Evolutionary conservation across 2,797 vertebrate species (phyloP).

Genomic region (Limosa lapponica): DNA sequence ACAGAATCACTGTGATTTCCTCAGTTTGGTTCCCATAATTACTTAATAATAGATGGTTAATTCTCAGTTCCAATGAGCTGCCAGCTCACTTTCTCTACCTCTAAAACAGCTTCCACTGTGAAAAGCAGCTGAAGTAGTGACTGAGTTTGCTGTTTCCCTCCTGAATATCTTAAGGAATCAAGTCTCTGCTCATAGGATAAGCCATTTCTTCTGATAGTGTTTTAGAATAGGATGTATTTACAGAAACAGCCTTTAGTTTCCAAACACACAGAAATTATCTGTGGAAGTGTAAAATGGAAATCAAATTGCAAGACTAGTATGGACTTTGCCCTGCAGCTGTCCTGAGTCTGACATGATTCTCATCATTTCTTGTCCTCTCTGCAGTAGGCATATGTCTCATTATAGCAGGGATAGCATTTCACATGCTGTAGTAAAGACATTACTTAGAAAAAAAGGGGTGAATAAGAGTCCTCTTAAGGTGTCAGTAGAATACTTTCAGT

Average conservation of each 20-base stretch:
- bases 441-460: background rate
- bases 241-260: background rate
- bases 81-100: background rate
- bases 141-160: background rate
- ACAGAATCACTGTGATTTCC: background rate
- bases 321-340: background rate
- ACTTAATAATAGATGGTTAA: background rate
- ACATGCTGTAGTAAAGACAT: background rate
- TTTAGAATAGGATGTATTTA: background rate
- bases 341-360: background rate
- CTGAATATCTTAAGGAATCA: background rate
- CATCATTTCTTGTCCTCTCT: background rate
- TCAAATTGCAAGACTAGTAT: background rate
- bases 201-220: background rate
- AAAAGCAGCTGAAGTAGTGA: background rate
- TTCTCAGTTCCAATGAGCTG: background rate
- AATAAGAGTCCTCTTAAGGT: background rate
- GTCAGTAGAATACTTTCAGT: background rate
- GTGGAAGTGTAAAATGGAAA: background rate
- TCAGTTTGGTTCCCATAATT: background rate
- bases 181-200: background rate
- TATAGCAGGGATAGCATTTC: background rate
- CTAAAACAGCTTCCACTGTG: background rate
- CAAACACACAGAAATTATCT: background rate
- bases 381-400: background rate